Base-by-base conservation (phyloP, 2,888 invertebrate species). In the Chouioia cunea region DNA sequence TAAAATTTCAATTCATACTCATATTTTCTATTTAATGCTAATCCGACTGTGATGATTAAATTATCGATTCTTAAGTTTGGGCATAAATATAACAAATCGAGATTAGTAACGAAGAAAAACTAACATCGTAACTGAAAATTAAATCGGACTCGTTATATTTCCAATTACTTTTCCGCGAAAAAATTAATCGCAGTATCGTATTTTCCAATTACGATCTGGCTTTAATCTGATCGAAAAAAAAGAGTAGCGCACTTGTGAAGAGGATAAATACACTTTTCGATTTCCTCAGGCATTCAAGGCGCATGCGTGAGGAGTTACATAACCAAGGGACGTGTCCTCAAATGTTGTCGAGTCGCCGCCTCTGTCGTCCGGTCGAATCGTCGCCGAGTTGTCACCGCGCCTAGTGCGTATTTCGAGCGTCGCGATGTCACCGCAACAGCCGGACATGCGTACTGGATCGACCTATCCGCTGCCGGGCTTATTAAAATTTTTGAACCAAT, bases 401-500 rank as follows among this genome's bases (percentile, higher is more conserved):
- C 20, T 43, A 47, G 44, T 53, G 1, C 12, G 58, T 48, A 18
- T 56, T 36, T 27, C 15, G 10, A 12, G 47, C 58, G 58, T 27
- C 62, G 60, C 66, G 46, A 20, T 83, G 84, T 83, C 83, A 84
- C 77, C 77, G 76, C 58, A 57, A 67, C 43, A 64, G 67, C 75
- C 78, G 82, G 83, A 81, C 85, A 85, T 85, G 85, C 85, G 85
- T 85, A 83, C 82, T 83, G 73, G 76, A 75, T 68, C 77, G 79
- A 76, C 85, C 85, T 84, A 85, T 85, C 85, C 79, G 77, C 76
- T 77, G 62, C 70, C 76, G 79, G 76, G 76, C 54, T 83, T 83
- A 82, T 83, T 83, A 82, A 83, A 82, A 82, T 81, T 83, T 82
- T 81, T 76, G 78, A 82, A 74, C 83, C 83, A 83, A 83, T 83